Evolutionary conservation across 2,888 invertebrate species (phyloP).

Genomic region (Pecten maximus): DNA sequence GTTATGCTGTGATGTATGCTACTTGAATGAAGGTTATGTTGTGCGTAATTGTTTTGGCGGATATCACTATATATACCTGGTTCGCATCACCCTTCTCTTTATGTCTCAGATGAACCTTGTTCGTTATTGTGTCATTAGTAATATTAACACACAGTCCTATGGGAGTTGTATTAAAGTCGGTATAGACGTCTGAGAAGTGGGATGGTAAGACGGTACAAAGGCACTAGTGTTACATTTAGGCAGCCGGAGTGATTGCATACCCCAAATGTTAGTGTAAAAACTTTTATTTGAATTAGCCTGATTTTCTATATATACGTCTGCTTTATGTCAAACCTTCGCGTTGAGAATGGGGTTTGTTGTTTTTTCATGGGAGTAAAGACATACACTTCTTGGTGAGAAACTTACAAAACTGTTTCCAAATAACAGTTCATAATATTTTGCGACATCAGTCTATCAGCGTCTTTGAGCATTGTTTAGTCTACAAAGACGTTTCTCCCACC

Average conservation of each 20-base stretch:
- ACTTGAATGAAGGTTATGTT: background rate
- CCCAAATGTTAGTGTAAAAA: slow-evolving; percentile 27
- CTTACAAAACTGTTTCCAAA: slow-evolving; percentile 19
- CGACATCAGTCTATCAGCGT: slow-evolving; percentile 30
- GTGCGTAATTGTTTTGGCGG: background rate
- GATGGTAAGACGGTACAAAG: slow-evolving; percentile 7
- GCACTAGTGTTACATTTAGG: slow-evolving; percentile 10
- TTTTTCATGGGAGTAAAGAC: slow-evolving; percentile 3
- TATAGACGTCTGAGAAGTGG: background rate
- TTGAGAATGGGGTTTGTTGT: slow-evolving; percentile 21
- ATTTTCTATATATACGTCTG: slow-evolving; percentile 25
- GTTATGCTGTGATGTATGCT: background rate
- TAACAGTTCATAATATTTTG: slow-evolving; percentile 28
- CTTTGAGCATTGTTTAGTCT: slow-evolving; percentile 20
- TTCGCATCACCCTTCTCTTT: background rate
- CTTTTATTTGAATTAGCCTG: slow-evolving; percentile 32
- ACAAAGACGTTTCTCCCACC: background rate
- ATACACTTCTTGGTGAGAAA: background rate
- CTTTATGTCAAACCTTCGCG: background rate
- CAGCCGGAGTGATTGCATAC: slow-evolving; percentile 23
- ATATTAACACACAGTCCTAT: background rate
- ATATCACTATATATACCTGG: background rate
- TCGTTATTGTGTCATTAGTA: background rate
- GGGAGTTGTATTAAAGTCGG: background rate
- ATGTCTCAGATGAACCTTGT: background rate